Percentiles rank a stretch among this genome's conserved stretches.
Evolutionary conservation across 2,888 invertebrate genomes (phyloP).

Genomic region (Drepanosiphum platanoidis): DNA sequence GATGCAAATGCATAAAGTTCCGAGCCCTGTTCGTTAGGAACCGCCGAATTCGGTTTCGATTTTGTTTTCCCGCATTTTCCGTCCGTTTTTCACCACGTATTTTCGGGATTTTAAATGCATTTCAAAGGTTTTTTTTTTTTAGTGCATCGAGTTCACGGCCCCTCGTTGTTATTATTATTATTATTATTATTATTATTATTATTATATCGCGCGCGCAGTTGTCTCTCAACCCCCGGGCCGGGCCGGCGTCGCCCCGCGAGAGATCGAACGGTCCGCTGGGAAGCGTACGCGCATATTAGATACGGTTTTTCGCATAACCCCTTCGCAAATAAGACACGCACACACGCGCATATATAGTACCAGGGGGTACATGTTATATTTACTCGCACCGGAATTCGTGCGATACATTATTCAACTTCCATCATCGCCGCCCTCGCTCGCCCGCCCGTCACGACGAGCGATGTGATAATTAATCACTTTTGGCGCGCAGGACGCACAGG

Average conservation of each 20-base stretch:
- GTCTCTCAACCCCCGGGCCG: background rate
- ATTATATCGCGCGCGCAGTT: background rate
- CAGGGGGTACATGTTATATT: background rate
- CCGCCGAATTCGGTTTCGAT: no score
- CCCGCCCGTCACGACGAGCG: background rate
- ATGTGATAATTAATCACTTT: constrained; percentile 47
- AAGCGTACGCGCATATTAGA: background rate
- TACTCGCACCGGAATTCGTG: constrained; percentile 8
- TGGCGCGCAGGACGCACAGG: background rate
- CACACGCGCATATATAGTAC: background rate
- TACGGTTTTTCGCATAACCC: background rate
- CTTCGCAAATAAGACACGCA: no score
- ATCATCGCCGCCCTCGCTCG: background rate
- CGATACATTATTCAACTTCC: constrained; percentile 54
- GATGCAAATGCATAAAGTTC: no score
- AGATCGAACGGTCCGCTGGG: constrained; percentile 8
- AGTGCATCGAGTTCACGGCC: no score
- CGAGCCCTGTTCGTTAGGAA: no score
- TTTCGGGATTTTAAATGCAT: no score
- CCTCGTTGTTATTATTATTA: no score
- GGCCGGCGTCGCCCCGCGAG: no score
- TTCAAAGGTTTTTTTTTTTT: no score
- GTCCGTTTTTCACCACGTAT: no score
- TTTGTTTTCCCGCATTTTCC: no score
- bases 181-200: no score